Conservation (phyloP, 2,113 vertebrate species). For the Mustelus asterias region DNA sequence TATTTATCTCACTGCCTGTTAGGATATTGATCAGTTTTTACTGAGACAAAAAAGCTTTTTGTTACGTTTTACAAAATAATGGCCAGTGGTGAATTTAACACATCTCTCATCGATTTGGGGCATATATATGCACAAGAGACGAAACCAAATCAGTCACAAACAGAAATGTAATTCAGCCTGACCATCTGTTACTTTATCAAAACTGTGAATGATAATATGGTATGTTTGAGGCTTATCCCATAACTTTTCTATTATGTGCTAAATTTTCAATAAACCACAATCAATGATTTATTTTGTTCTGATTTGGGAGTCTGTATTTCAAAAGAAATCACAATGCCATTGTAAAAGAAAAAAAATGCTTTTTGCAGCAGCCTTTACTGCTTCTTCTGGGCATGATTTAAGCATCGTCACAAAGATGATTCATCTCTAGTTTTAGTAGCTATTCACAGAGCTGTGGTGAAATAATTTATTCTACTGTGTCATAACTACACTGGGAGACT, state of each 20-base stretch:
- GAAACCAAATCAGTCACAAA: neutral
- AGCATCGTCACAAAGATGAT: neutral
- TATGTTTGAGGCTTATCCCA: neutral
- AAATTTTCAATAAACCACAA: conserved; percentile 8
- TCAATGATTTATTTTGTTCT: neutral
- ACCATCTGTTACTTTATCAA: neutral
- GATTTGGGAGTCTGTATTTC: conserved; percentile 1
- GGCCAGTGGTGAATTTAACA: neutral
- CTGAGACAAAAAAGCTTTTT: neutral
- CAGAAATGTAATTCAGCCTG: neutral
- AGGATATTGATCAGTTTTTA: neutral
- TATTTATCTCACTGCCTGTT: neutral
- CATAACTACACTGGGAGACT: neutral
- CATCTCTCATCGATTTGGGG: neutral
- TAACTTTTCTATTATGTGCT: neutral
- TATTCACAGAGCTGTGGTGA: neutral
- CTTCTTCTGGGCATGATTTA: neutral
- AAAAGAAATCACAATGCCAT: neutral
- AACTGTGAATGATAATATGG: conserved; percentile 11
- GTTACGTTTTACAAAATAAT: neutral
- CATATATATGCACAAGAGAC: neutral
- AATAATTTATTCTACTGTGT: neutral
- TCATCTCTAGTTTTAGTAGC: neutral
- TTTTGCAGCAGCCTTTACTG: neutral
- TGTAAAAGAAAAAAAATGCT: conserved; percentile 3